Evolutionary conservation across 1,140 invertebrate species (phyloP), one percentile per base, ranked within the genome.

Genomic region (Pseudoatta argentina): DNA sequence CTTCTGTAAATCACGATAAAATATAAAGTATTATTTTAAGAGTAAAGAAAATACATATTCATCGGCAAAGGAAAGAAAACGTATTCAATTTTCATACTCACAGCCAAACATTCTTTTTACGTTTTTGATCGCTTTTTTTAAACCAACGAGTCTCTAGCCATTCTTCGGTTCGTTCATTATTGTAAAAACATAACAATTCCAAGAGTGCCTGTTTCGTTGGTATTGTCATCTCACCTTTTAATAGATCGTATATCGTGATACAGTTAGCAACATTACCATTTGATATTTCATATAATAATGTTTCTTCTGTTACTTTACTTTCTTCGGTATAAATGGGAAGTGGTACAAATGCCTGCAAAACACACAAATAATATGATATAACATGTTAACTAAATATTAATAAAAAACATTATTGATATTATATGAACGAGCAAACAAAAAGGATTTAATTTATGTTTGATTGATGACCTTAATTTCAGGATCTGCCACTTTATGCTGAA

Each of bases 161-260:
- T 67, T 98, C 97, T 59, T 96, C 96, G 16, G 96, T 78, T 0
- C 96, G 95, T 85, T 98, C 97, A 71, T 96, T 96, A 94, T 99
- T 99, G 89, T 97, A 97, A 93, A 97, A 99, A 92, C 98, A 98
- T 3, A 98, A 92, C 18, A 99, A 92, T 94, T 99, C 97, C 14
- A 99, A 94, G n/a, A 98, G 94, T 18, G 96, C 94, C 88, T 98
- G 96, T 92, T 97, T 96, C 0, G 96, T 94, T 67, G 97, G 96
- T 3, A 98, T 93, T 88, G 96, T 94, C 1, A 96, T 93, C 92
- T 98, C 96, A 1, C 95, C 92, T 82, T 96, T 96, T 66, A 98
- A 94, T 16, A 98, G 94, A 76, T 97, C 96, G 94, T 98, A 98
- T 1, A 98, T 96, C 86, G 96, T 94, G 5, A 97, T 94, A 10